Conservation (phyloP, 2,888 invertebrate species). For the Agelastica alni region DNA sequence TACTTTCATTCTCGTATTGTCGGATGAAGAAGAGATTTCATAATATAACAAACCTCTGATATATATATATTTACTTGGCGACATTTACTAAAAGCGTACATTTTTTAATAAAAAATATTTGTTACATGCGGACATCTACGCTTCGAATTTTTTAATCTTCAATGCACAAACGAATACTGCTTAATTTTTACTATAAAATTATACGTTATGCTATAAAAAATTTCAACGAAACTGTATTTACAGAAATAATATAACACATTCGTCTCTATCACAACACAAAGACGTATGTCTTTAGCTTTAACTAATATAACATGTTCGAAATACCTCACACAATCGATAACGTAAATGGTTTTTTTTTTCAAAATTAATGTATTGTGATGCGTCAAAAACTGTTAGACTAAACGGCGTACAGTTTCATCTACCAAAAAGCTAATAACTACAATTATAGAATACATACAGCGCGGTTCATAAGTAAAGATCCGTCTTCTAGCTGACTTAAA, state of each 20-base stretch:
- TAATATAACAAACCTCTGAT: slow-evolving; percentile 4
- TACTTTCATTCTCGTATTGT: not conserved
- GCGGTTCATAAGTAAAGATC: no score
- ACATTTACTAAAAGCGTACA: slow-evolving; percentile 19
- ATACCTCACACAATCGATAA: slow-evolving; percentile 41
- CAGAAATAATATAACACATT: slow-evolving; percentile 48
- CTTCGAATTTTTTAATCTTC: slow-evolving; percentile 14
- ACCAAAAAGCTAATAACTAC: no score
- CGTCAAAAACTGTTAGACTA: slow-evolving; percentile 32
- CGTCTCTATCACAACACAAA: slow-evolving; percentile 54
- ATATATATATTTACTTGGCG: slow-evolving; percentile 8
- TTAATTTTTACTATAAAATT: slow-evolving; percentile 35
- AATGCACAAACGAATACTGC: slow-evolving; percentile 26
- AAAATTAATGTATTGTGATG: no score
- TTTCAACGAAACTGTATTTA: slow-evolving; percentile 50
- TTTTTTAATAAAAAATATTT: slow-evolving; percentile 16
- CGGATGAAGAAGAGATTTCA: slow-evolving; percentile 1
- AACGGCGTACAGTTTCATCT: not conserved
- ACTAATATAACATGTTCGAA: slow-evolving; percentile 41
- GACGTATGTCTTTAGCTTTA: slow-evolving; percentile 37
- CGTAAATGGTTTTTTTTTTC: no score
- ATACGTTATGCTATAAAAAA: slow-evolving; percentile 37
- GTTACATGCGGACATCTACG: slow-evolving; percentile 24
- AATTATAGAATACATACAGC: no score
- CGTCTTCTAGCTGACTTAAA: no score